Evolutionary conservation across 1,140 invertebrate genomes (phyloP).

Genomic region (Zaprionus ghesquierei): DNA sequence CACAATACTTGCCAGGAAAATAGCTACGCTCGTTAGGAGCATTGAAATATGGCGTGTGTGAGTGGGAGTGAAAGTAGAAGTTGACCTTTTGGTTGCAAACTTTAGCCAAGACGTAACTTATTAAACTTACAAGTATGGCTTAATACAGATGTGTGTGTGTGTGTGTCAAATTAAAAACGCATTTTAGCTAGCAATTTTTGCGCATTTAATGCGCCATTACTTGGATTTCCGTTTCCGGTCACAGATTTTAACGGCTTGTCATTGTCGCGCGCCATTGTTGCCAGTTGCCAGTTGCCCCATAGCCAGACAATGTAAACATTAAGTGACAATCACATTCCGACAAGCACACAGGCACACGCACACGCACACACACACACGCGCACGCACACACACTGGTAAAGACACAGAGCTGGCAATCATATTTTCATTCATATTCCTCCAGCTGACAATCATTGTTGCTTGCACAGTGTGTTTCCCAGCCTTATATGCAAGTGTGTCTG

Average conservation of each 20-base stretch:
- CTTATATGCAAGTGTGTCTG: neutral
- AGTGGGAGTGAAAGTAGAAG: neutral
- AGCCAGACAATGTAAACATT: conserved; percentile 34
- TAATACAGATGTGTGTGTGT: neutral
- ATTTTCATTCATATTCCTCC: conserved; percentile 7
- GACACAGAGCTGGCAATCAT: neutral
- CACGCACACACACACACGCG: neutral
- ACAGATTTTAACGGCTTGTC: conserved; percentile 40
- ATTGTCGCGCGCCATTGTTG: conserved; percentile 31
- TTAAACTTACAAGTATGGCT: too few species aligned
- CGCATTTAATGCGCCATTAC: conserved; percentile 46
- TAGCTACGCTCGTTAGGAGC: too few species aligned
- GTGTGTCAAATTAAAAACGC: conserved; percentile 36
- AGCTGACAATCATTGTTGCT: conserved; percentile 13
- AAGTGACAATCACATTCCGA: conserved; percentile 16
- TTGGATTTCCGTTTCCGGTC: conserved; percentile 51
- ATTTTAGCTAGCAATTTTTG: conserved; percentile 22
- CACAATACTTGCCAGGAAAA: too few species aligned
- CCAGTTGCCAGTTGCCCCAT: neutral
- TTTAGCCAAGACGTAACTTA: too few species aligned
- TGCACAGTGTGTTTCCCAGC: neutral
- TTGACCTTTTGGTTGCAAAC: too few species aligned
- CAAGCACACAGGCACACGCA: neutral
- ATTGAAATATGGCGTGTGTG: neutral
- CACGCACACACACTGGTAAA: neutral